These are phyloP conservation scores for Entelurus aequoreus DNA, from an alignment of 2,113 vertebrate genomes.

Conservation along the genomic window DNA sequence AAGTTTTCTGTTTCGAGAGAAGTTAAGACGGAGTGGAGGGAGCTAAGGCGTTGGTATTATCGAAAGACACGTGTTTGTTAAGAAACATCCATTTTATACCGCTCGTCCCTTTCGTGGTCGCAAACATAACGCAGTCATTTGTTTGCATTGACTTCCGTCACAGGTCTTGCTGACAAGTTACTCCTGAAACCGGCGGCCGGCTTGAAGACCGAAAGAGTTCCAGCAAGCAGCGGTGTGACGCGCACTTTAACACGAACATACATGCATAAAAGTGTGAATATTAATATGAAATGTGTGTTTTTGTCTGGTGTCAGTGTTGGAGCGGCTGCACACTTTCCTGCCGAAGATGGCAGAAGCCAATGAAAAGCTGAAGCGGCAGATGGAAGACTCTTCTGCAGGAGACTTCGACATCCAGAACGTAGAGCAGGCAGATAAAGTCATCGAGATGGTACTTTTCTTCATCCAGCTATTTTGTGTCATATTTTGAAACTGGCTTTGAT, in stretches of 20 bases:
- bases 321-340: conserved; percentile 83
- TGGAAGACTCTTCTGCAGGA: conserved; percentile 70
- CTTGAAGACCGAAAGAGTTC: conserved; percentile 76
- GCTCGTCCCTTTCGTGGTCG: neutral
- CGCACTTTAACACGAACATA: no score
- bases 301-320: conserved; percentile 71
- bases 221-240: conserved; percentile 80
- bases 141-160: neutral
- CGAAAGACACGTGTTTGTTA: no score
- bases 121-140: no score
- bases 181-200: conserved; percentile 72
- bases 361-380: conserved; percentile 78
- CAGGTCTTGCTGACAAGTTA: conserved; percentile 81
- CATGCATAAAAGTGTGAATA: neutral
- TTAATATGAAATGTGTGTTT: neutral
- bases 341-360: conserved; percentile 88
- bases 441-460: conserved; percentile 78
- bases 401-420: conserved; percentile 83
- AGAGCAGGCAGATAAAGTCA: conserved; percentile 74
- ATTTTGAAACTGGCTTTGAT: no score
- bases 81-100: neutral
- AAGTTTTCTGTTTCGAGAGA: neutral
- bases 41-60: no score
- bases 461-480: no score
- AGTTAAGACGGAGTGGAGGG: no score